Base-by-base conservation (phyloP, 2,888 invertebrate species). In the Lithodes maja region DNA sequence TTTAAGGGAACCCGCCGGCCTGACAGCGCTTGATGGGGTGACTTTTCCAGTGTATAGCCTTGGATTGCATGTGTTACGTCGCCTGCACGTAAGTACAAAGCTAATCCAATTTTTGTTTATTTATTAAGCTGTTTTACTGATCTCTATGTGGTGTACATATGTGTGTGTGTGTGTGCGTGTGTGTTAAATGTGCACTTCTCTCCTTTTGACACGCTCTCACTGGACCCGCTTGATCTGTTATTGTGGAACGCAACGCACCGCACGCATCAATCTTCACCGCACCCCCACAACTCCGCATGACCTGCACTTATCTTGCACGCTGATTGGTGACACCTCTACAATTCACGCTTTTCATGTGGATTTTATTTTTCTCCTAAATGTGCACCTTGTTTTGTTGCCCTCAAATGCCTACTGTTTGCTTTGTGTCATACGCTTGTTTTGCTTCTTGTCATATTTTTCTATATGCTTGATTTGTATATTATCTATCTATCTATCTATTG, bases 31-130 rank as follows among this genome's bases (percentile, higher is more conserved):
- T 88, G 84, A 85, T 69, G 88, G 88, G 84, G 88, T 85, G 85
- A 85, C 78, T 83, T 88, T 88, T 74, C 88, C 85, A 82, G 74
- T 85, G 84, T 75, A 85, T 81, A 87, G 88, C 88, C 84, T 88
- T 84, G 88, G 84, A 85, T 85, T 84, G 84, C 84, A 84, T 84
- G 84, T 75, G 52, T 78, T 80, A n/a, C 87, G 68, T 49, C 88
- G 81, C 88, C 88, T 88, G 88, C 88, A 88, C 88, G 88, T 88
- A 88, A 88, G 88, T 88, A 88, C 80, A 75, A 78, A 85, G 88
- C 88, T 88, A 55, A 75, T 88, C 83, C 54, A 54, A 77, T 81
- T 68, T 82, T 68, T 61, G 12, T 61, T 81, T 54, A 55, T 55
- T 81, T 33, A 17, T 81, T 79, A 5, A n/a, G 12, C 15, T 52